Evolutionary conservation across 2,888 invertebrate genomes (phyloP), one percentile per base, ranked within the genome.

Genomic region (Lasioglossum lativentre): DNA sequence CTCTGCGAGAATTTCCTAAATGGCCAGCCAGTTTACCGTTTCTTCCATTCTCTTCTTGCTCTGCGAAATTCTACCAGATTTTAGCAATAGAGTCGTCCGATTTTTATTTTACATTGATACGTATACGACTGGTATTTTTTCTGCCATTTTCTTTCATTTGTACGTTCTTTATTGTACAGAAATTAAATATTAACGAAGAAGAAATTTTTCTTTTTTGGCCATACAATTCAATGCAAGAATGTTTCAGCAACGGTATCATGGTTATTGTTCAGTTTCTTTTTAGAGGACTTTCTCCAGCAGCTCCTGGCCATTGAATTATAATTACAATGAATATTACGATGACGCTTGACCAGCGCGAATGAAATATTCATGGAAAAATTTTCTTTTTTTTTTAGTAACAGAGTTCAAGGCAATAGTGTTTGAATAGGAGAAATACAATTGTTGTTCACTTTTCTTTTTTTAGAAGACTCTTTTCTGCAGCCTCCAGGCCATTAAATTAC

Each of bases 1-100:
- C 14, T 47, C 59, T 16, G 2, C 59, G 42, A 23, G 78, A 74
- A 38, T 56, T 63, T 27, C 63, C 27, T 80, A 52, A 40, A 80
- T 12, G 68, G 68, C 38, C n/a, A 23, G 8, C 23, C 23, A 23
- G 19, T 68, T 68, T 23, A 23, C 34, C 68, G 68, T 68, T 34
- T 38, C 38, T 38, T 68, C 19, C 23, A 23, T 68, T 38, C 23
- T 34, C 19, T 34, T 68, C 23, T 38, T 23, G 34, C 2, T 2
- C 34, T 3, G 23, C 8, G 27, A 27, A 4, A 59, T 27, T 27
- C 59, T 27, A 14, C 59, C 27, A 27, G 27, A 59, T 59, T 59
- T 27, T 1, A 14, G 1, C 59, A 27, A 27, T 2, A 3, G 4
- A 59, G 27, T 59, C 27, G 12, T 14, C 27, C 0, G n/a, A 27